These are phyloP conservation scores for Chionomys nivalis DNA, from an alignment of 2,113 vertebrate species.

Conservation along the genomic window DNA sequence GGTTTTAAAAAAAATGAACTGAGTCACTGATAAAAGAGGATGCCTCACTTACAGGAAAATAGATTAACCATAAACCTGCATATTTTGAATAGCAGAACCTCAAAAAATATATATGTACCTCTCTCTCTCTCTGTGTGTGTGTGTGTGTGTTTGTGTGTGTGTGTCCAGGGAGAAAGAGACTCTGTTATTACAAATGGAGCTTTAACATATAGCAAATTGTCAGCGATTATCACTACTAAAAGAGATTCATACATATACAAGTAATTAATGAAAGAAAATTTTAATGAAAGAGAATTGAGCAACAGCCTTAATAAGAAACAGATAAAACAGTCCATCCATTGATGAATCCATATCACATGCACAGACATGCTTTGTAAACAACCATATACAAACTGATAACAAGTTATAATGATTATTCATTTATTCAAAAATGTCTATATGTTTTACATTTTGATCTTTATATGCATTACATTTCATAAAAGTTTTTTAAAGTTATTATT, in stretches of 20 bases:
- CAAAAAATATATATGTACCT: not conserved
- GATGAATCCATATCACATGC: not conserved
- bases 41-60: not conserved
- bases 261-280: too few relatives aligned
- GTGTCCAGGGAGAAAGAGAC: not conserved
- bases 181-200: not conserved
- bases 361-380: not conserved
- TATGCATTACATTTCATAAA: not conserved
- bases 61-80: not conserved
- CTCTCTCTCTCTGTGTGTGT: not conserved
- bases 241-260: not conserved
- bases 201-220: not conserved
- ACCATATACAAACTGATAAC: not conserved
- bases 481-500: not conserved
- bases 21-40: not conserved
- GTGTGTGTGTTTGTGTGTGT: not conserved
- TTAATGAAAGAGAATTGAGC: not conserved
- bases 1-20: not conserved
- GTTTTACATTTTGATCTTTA: not conserved
- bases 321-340: not conserved
- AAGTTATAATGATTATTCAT: conserved; percentile 2
- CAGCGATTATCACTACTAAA: not conserved
- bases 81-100: not conserved
- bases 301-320: not conserved
- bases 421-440: not conserved